Evolutionary conservation across 2,888 invertebrate genomes (phyloP).

Genomic region (Ormyrus rosae): DNA sequence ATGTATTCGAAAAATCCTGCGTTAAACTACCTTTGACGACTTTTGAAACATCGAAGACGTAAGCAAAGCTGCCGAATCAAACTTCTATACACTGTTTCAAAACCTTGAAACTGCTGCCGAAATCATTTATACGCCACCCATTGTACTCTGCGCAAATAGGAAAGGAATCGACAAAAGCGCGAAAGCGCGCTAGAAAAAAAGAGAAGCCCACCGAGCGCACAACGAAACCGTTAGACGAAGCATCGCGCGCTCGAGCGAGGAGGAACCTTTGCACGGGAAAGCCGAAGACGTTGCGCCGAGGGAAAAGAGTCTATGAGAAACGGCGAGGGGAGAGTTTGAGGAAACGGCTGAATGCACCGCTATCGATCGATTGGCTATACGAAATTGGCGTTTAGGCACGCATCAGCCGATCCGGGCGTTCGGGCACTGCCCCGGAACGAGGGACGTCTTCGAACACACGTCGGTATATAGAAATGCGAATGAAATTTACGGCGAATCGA

Average conservation of each 20-base stretch:
- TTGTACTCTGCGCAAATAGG: too few species aligned
- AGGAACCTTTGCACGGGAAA: background rate
- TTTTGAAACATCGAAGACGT: too few species aligned
- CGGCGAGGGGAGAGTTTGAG: conserved; percentile 31
- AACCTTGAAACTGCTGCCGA: too few species aligned
- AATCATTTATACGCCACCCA: too few species aligned
- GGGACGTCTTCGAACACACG: background rate
- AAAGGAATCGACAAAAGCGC: background rate
- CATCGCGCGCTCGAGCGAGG: conserved; percentile 13
- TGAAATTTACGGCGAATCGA: conserved; percentile 22
- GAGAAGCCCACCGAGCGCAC: background rate
- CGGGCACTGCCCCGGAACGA: background rate
- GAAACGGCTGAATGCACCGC: conserved; percentile 43
- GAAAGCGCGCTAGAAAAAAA: background rate
- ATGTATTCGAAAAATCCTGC: too few species aligned
- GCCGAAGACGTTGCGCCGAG: conserved; percentile 25
- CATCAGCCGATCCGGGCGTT: conserved; percentile 8
- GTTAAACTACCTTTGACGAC: too few species aligned
- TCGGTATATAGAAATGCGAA: background rate
- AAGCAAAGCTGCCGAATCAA: too few species aligned
- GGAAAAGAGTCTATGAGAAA: background rate
- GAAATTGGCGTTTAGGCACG: conserved; percentile 43
- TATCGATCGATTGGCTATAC: conserved; percentile 53
- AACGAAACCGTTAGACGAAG: conserved; percentile 25
- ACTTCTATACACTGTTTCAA: too few species aligned